These are phyloP conservation scores for Orchestes rusci DNA, from an alignment of 2,888 invertebrate species.

Conservation along the genomic window DNA sequence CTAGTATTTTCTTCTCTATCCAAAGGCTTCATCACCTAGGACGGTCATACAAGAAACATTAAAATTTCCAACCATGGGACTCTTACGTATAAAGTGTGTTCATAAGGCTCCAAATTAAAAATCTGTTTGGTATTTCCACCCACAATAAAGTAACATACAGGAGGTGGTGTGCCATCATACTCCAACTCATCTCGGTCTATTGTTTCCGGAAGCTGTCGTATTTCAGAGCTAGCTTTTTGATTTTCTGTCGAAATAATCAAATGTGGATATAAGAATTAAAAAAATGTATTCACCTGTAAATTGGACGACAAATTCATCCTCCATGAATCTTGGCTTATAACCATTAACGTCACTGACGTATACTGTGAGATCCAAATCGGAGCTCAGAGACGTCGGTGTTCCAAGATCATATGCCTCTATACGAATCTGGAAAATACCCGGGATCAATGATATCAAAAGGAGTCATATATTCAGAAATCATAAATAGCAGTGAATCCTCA, in stretches of 20 bases:
- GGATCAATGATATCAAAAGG: too few species aligned
- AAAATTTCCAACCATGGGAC: too few species aligned
- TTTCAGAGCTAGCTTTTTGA: conserved; percentile 56
- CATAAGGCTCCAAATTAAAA: conserved; percentile 65
- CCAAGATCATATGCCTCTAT: conserved; percentile 89
- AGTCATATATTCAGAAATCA: too few species aligned
- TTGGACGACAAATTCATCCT: conserved; percentile 63
- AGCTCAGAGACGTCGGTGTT: conserved; percentile 75
- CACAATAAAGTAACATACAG: conserved; percentile 91
- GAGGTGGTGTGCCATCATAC: conserved; percentile 65
- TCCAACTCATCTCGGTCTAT: conserved; percentile 81
- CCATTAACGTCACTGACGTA: conserved; percentile 86
- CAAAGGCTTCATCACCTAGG: conserved; percentile 52
- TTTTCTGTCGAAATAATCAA: conserved; percentile 46
- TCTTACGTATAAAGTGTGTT: conserved; percentile 61
- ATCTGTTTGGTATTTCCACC: conserved; percentile 68
- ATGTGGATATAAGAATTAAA: not conserved
- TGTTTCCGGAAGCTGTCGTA: conserved; percentile 66
- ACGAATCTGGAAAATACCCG: conserved; percentile 59
- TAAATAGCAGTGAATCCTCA: too few species aligned
- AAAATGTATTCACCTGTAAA: conserved; percentile 56
- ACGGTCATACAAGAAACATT: not conserved
- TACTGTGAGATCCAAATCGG: conserved; percentile 79
- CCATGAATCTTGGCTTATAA: conserved; percentile 78
- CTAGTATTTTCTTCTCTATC: conserved; percentile 67